phyloP scores from a whole-genome alignment of 1,140 invertebrate species.

The Rhynchophorus ferrugineus region DNA sequence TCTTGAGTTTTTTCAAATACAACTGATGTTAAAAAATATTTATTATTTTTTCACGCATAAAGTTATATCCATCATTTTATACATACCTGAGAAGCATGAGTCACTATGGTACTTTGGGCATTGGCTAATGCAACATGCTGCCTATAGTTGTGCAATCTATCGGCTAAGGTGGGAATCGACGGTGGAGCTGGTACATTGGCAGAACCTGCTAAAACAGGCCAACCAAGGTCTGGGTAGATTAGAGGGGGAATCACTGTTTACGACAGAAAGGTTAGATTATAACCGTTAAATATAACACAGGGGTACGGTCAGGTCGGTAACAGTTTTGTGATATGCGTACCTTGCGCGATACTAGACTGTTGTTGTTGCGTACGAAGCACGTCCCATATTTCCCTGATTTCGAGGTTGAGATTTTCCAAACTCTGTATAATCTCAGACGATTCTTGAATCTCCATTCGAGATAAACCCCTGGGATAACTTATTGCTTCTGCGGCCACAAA shows the following conservation, averaged over 20 bases:
- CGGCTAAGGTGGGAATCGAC: slow-evolving; percentile 45
- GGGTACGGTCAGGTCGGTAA: background rate
- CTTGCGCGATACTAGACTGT: slow-evolving; percentile 43
- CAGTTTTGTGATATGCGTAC: slow-evolving; percentile 22
- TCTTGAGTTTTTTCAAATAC: no score
- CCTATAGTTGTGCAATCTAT: slow-evolving; percentile 46
- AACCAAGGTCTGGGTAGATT: slow-evolving; percentile 54
- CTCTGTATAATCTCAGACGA: slow-evolving; percentile 62
- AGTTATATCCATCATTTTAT: no score
- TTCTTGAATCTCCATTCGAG: slow-evolving; percentile 43
- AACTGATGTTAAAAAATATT: no score
- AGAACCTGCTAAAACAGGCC: slow-evolving; percentile 44
- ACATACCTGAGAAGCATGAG: slow-evolving; percentile 38
- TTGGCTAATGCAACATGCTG: slow-evolving; percentile 40
- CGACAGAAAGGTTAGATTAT: slow-evolving; percentile 4
- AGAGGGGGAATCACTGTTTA: slow-evolving; percentile 44
- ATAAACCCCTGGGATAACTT: slow-evolving; percentile 5
- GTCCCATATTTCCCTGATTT: slow-evolving; percentile 63
- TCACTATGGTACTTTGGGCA: slow-evolving; percentile 43
- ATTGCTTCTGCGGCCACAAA: slow-evolving; percentile 48
- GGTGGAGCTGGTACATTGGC: slow-evolving; percentile 37
- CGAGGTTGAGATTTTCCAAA: slow-evolving; percentile 60
- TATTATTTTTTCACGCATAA: no score
- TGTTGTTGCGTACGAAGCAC: slow-evolving; percentile 58
- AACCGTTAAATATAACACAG: background rate